Percentiles rank a stretch among this genome's conserved stretches.
phyloP scores from a whole-genome alignment of 2,113 vertebrate species.

The Calidris pygmaea region DNA sequence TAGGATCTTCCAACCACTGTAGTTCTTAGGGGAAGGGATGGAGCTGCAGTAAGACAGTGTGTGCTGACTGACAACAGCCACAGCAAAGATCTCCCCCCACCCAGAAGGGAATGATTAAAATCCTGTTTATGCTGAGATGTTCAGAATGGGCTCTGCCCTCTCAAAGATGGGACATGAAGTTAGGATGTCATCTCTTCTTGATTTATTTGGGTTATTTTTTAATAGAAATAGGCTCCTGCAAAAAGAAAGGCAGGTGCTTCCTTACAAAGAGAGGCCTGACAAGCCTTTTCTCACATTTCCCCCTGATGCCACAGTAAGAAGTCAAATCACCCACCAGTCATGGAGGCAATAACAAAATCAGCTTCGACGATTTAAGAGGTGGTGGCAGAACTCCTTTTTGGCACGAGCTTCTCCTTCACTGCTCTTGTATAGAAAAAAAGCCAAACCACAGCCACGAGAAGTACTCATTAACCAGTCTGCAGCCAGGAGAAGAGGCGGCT shows the following conservation, averaged over 20 bases:
- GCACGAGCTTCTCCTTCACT: not conserved
- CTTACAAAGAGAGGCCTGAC: not conserved
- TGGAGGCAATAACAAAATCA: not conserved
- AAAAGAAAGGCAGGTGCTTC: not conserved
- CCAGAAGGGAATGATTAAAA: not conserved
- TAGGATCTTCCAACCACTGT: not conserved
- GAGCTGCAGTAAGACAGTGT: fast-evolving
- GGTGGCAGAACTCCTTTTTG: not conserved
- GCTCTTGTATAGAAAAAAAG: not conserved
- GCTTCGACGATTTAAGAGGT: not conserved
- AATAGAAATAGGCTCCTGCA: not conserved
- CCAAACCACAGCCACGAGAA: not conserved
- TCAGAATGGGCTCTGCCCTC: not conserved
- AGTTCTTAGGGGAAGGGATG: fast-evolving
- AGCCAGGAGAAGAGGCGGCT: not conserved
- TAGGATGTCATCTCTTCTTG: not conserved
- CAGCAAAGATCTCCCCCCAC: not conserved
- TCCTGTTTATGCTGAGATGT: not conserved
- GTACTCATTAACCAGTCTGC: not conserved
- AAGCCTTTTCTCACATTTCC: not conserved
- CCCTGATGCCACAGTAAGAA: not conserved
- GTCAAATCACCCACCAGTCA: not conserved
- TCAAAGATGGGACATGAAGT: not conserved
- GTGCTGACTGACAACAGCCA: not conserved
- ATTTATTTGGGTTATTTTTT: not conserved